Conservation (phyloP, 2,797 vertebrate genomes). For the Melanotaenia maccullochi region DNA sequence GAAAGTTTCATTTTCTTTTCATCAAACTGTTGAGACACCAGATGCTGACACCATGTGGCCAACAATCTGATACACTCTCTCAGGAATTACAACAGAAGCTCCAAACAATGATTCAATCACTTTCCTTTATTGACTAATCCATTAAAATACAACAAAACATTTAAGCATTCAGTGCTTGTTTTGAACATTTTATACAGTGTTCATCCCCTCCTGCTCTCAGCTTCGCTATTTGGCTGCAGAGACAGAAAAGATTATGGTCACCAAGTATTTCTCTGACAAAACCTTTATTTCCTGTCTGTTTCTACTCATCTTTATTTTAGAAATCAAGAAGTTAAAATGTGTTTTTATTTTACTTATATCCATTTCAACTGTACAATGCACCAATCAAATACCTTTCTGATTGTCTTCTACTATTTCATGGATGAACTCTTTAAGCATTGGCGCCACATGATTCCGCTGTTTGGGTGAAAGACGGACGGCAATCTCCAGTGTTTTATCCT, state of each 20-base stretch:
- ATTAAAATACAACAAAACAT: constrained; percentile 65
- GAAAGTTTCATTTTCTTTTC: not conserved
- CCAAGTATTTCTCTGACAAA: not conserved
- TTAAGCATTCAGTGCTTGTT: constrained; percentile 48
- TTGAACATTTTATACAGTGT: constrained; percentile 55
- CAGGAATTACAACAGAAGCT: constrained; percentile 17
- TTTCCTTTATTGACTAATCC: constrained; percentile 69
- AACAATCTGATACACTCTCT: not conserved
- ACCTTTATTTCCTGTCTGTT: not conserved
- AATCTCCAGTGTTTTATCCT: constrained; percentile 75
- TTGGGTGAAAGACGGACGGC: constrained; percentile 67
- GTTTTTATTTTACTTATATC: not conserved
- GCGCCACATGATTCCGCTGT: constrained; percentile 69
- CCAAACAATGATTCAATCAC: constrained; percentile 33
- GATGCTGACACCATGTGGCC: constrained; percentile 41
- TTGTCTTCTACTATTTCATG: constrained; percentile 67
- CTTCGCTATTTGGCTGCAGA: constrained; percentile 63
- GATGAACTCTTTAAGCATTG: constrained; percentile 71
- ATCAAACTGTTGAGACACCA: not conserved
- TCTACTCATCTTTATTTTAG: constrained; percentile 16
- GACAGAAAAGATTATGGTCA: constrained; percentile 33
- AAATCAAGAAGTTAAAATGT: constrained; percentile 6
- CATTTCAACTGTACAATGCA: not conserved
- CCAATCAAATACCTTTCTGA: constrained; percentile 55
- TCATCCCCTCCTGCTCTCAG: constrained; percentile 3